Evolutionary conservation across 2,888 invertebrate species (phyloP), one percentile per base, ranked within the genome.

Genomic region (Caenorhabditis afra): DNA sequence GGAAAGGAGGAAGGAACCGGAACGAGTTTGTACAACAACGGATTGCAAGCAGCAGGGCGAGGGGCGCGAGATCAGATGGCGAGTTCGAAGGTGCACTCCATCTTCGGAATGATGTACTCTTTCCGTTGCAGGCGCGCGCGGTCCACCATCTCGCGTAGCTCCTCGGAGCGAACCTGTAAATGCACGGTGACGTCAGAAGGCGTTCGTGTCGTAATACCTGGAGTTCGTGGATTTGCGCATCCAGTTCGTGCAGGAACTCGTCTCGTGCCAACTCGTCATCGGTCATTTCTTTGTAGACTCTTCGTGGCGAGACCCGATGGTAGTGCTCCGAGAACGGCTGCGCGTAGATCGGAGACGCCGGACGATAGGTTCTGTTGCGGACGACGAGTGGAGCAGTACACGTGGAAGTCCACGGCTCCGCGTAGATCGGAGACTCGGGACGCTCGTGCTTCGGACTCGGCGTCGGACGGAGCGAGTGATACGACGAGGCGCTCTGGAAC

Each of bases 21-120:
- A 74, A 64, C 45, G 44, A 45, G 11, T 52, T 65, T 59, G 58
- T 74, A 70, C 70, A 61, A 61, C 68, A 68, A 70, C 61, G 70
- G 70, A 62, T 70, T 52, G 49, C 58, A 47, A 61, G 53, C n/a
- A 16, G 39, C 53, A n/a, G 20, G 41, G 39, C 12, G 4, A 37
- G 5, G 18, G 29, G 53, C 14, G 64, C 22, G 11, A 23, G 29
- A 47, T 64, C 58, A 84, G 44, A 84, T 77, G 16, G 81, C 80
- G 47, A 84, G 29, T 59, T 84, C 84, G 52, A 84, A 84, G 4
- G 84, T 82, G 67, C 84, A 82, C 49, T 84, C 84, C 66, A 84
- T 61, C 44, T 68, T 75, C 14, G 84, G 84, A 18, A 79, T 77
- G 18, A 67, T 65, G 67, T 74, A 68, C 49, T 71, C 68, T 44